A percentile compares a stretch with the other conserved stretches of the same genome.
phyloP scores from a whole-genome alignment of 2,797 vertebrate genomes.

The Pristis pectinata region DNA sequence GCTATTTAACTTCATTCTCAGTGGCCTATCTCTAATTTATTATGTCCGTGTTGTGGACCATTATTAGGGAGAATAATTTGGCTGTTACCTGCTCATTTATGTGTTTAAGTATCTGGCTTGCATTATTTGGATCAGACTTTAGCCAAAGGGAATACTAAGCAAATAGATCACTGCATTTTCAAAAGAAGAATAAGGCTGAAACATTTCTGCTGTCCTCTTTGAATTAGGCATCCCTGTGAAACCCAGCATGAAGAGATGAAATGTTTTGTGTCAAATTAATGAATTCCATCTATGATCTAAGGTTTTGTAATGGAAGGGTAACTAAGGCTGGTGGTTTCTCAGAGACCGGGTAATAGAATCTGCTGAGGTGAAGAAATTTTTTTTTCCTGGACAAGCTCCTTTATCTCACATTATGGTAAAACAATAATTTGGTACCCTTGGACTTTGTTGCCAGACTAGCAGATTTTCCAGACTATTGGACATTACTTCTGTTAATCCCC shows the following conservation, averaged over 20 bases:
- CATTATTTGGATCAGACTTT: no score
- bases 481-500: no score
- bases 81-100: neutral
- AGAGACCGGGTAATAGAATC: no score
- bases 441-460: no score
- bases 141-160: neutral
- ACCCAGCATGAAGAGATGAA: neutral
- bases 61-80: neutral
- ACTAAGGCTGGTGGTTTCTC: neutral
- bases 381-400: neutral
- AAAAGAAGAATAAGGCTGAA: neutral
- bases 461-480: no score
- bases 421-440: no score
- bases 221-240: neutral
- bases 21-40: no score
- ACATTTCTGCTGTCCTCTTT: no score
- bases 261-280: neutral
- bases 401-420: neutral
- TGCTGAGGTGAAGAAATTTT: no score
- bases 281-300: neutral
- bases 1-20: neutral
- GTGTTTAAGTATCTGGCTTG: neutral
- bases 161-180: no score
- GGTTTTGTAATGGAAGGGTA: neutral
- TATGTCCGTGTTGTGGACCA: no score